A percentile compares a stretch with the other conserved stretches of the same genome.
These are phyloP conservation scores for Rhabdomys dilectus DNA, from an alignment of 2,113 vertebrate genomes.

Conservation along the genomic window DNA sequence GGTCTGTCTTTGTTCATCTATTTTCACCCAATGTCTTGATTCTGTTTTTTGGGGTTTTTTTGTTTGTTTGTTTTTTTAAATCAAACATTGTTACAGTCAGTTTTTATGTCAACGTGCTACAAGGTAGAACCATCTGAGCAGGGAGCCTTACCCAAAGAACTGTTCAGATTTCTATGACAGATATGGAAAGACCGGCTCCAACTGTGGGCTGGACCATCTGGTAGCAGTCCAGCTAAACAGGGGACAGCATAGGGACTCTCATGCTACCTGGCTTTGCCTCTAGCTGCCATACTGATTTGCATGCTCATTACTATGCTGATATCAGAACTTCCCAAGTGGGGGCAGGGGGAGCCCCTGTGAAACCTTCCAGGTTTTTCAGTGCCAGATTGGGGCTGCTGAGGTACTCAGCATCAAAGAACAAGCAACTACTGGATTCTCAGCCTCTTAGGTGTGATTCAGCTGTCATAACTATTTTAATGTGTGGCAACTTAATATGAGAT, in stretches of 20 bases:
- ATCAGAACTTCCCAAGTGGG: neutral
- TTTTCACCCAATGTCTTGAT: constrained; percentile 9
- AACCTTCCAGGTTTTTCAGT: neutral
- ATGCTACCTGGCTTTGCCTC: neutral
- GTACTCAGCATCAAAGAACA: neutral
- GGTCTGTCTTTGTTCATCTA: constrained; percentile 9
- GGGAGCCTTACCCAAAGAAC: neutral
- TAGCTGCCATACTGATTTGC: neutral
- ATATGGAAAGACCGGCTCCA: neutral
- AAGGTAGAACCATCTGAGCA: neutral
- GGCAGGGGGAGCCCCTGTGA: neutral
- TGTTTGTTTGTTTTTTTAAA: neutral
- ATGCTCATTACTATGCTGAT: neutral
- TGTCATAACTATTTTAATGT: neutral
- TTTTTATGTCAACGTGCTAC: neutral
- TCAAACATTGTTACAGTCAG: neutral
- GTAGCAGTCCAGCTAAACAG: neutral
- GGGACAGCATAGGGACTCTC: neutral
- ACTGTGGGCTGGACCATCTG: neutral
- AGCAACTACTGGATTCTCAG: neutral
- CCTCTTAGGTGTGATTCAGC: neutral
- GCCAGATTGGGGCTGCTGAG: neutral
- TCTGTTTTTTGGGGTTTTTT: no score
- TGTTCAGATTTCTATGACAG: neutral
- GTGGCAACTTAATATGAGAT: neutral